Evolutionary conservation across 2,797 vertebrate genomes (phyloP), one percentile per base, ranked within the genome.

Genomic region (Esox masquinongy): DNA sequence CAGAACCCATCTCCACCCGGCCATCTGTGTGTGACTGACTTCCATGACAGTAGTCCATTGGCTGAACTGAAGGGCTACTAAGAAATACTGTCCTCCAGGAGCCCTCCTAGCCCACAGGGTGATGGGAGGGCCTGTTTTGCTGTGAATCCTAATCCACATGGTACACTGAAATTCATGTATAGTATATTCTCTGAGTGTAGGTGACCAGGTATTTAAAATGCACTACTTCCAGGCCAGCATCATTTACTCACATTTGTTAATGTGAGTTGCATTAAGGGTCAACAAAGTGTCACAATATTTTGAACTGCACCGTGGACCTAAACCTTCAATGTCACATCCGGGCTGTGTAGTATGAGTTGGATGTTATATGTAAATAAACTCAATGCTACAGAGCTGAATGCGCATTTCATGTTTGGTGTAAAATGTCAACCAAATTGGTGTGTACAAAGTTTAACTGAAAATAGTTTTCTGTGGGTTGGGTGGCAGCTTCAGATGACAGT

Each of bases 311-410:
- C 15, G 4, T 34, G 8, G 22, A 61, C 29, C 29, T 31, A 61
- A 24, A 11, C 56, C 22, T 61, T 3, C 22, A 61, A 76, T 78
- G 1, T 15, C 50, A 81, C 78, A 74, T 81, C 68, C 7, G 78
- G 6, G 72, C 74, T 74, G 79, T 84, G 49, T 76, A 77, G 76
- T 76, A 76, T 79, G 72, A 85, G 80, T 88, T 36, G 86, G 85
- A 90, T 86, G 66, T 72, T 43, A 72, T 75, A 39, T 92, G 88
- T 92, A 90, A 90, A 91, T 91, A 88, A 74, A 86, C 53, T 74
- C 34, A 73, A 70, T 82, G 74, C 75, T 81, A 79, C 69, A 63
- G 61, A 79, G 6, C 39, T 79, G 51, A 61, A 77, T 26, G 59
- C 9, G 17, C 47, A 66, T 26, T 73, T 76, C 78, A 67, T 63